Percentiles rank a stretch among this genome's conserved stretches.
Evolutionary conservation across 2,113 vertebrate species (phyloP).

Genomic region (Budorcas taxicolor): DNA sequence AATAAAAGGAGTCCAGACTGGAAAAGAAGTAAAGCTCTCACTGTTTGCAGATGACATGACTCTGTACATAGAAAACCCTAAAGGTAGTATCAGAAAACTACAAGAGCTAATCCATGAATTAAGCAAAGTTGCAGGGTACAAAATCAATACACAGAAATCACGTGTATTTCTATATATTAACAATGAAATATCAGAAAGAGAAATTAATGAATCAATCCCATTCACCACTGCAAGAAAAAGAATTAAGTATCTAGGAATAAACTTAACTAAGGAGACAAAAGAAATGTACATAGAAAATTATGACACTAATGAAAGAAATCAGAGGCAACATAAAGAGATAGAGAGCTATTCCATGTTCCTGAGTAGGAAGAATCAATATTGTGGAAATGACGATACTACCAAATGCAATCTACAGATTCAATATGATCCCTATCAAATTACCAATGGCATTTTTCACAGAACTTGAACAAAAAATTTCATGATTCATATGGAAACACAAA

Average conservation of each 20-base stretch:
- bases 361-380: not conserved
- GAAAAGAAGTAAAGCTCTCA: not conserved
- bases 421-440: not conserved
- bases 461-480: not conserved
- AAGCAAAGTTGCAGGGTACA: not conserved
- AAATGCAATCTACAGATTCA: not conserved
- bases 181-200: not conserved
- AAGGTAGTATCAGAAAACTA: not conserved
- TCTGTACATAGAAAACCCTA: not conserved
- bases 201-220: not conserved
- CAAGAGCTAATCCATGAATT: not conserved
- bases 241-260: not conserved
- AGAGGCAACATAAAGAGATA: not conserved
- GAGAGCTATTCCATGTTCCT: not conserved
- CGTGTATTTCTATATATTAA: not conserved
- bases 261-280: not conserved
- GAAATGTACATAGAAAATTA: not conserved
- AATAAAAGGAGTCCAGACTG: not conserved
- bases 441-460: not conserved
- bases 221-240: not conserved
- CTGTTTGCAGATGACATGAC: not conserved
- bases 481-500: not conserved
- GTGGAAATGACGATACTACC: not conserved
- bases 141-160: not conserved
- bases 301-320: not conserved